Conservation (phyloP, 2,888 invertebrate genomes). For the Tachina lurida region DNA sequence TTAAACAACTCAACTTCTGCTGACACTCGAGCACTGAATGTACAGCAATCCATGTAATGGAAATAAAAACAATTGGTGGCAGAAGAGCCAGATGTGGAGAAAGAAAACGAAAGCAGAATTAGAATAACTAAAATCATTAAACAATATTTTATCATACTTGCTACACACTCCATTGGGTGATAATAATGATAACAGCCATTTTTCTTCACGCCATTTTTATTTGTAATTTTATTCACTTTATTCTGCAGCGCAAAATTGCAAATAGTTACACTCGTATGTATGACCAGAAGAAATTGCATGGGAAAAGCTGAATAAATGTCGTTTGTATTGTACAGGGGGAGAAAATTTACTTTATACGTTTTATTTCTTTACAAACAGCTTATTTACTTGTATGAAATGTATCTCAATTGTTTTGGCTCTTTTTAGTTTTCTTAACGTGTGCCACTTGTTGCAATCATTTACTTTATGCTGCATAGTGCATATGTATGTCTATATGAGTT, state of each 20-base stretch:
- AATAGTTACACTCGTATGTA: not conserved
- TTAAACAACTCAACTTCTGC: conserved; percentile 58
- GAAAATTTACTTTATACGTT: not conserved
- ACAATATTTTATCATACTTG: conserved; percentile 57
- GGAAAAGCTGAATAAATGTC: not conserved
- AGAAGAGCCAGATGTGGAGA: not conserved
- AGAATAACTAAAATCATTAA: conserved; percentile 62
- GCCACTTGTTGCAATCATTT: conserved; percentile 59
- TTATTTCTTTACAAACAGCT: not conserved
- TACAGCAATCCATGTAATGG: not conserved
- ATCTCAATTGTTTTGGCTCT: not conserved
- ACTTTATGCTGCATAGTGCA: conserved; percentile 17
- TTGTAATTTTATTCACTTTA: conserved; percentile 32
- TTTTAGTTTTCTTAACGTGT: conserved; percentile 46
- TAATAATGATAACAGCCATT: conserved; percentile 69
- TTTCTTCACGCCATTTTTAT: conserved; percentile 68
- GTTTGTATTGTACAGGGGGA: not conserved
- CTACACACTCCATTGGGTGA: conserved; percentile 59
- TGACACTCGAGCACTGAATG: conserved; percentile 14
- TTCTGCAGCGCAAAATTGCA: conserved; percentile 6
- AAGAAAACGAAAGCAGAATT: conserved; percentile 16
- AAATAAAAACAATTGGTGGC: not conserved
- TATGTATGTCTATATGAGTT: not conserved
- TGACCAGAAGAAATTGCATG: conserved; percentile 2
- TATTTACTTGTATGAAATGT: conserved; percentile 16